These are phyloP conservation scores for Aphodius granarius DNA, from an alignment of 2,888 invertebrate genomes.

Conservation along the genomic window DNA sequence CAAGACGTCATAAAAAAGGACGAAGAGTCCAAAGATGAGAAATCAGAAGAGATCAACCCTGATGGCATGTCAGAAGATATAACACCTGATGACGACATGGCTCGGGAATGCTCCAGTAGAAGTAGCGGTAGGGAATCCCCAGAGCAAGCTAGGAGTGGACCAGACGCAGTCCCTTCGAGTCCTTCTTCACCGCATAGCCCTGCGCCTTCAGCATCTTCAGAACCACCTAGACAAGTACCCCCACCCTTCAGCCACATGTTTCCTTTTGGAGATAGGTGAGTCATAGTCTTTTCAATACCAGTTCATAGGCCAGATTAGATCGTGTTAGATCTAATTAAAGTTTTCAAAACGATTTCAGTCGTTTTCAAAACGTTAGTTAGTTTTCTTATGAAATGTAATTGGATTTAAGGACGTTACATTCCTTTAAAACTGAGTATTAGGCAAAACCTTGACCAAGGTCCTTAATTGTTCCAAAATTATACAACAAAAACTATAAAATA, in stretches of 20 bases:
- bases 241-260: conserved; percentile 70
- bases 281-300: conserved; percentile 12
- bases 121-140: conserved; percentile 45
- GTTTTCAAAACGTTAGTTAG: too few relatives aligned
- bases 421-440: too few relatives aligned
- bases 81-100: conserved; percentile 46
- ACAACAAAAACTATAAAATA: not conserved
- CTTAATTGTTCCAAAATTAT: not conserved
- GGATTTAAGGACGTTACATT: too few relatives aligned
- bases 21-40: conserved; percentile 60
- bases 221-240: conserved; percentile 62
- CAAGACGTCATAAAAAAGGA: conserved; percentile 67
- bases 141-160: conserved; percentile 39
- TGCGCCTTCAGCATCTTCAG: conserved; percentile 61
- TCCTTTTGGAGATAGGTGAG: conserved; percentile 63
- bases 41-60: conserved; percentile 47
- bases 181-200: conserved; percentile 58
- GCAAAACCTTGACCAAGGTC: too few relatives aligned
- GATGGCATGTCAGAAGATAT: conserved; percentile 33
- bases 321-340: too few relatives aligned
- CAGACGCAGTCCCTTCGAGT: conserved; percentile 44
- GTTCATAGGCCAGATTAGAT: too few relatives aligned
- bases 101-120: conserved; percentile 48
- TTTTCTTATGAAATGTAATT: too few relatives aligned
- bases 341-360: too few relatives aligned